phyloP scores from a whole-genome alignment of 2,797 vertebrate species.

The Chelonia mydas region DNA sequence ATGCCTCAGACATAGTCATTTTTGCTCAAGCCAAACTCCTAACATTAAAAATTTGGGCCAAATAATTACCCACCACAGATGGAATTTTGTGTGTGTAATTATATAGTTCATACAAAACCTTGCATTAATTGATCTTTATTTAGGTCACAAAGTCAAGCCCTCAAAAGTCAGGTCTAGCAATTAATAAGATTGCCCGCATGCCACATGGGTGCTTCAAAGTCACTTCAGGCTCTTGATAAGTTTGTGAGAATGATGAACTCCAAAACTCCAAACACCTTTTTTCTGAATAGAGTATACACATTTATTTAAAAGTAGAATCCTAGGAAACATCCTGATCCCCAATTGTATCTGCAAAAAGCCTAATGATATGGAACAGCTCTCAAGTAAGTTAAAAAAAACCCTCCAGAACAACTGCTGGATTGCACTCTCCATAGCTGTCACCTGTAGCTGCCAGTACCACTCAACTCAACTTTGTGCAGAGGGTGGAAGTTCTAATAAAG shows the following conservation, averaged over 20 bases:
- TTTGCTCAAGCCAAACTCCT: not conserved
- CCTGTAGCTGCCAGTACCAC: too few relatives aligned
- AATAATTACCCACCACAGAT: not conserved
- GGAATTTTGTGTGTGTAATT: too few relatives aligned
- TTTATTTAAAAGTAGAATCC: not conserved
- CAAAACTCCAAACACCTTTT: not conserved
- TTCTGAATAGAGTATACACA: not conserved
- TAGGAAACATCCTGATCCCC: not conserved
- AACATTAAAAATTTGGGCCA: not conserved
- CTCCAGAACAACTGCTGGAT: too few relatives aligned
- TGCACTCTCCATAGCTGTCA: too few relatives aligned
- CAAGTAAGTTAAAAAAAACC: too few relatives aligned
- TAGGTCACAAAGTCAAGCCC: not conserved
- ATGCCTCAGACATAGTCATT: not conserved
- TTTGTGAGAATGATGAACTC: not conserved
- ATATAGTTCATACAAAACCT: too few relatives aligned
- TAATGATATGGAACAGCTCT: not conserved
- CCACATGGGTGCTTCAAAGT: too few relatives aligned
- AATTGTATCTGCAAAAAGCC: not conserved
- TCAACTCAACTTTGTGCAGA: too few relatives aligned
- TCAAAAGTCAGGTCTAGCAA: not conserved
- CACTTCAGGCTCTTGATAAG: not conserved
- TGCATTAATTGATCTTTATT: not conserved
- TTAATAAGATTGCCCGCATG: not conserved
- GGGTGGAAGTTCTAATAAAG: too few relatives aligned